Percentiles rank a stretch among this genome's conserved stretches.
Conservation (phyloP, 2,888 invertebrate genomes). For the Uropetala carovei region DNA sequence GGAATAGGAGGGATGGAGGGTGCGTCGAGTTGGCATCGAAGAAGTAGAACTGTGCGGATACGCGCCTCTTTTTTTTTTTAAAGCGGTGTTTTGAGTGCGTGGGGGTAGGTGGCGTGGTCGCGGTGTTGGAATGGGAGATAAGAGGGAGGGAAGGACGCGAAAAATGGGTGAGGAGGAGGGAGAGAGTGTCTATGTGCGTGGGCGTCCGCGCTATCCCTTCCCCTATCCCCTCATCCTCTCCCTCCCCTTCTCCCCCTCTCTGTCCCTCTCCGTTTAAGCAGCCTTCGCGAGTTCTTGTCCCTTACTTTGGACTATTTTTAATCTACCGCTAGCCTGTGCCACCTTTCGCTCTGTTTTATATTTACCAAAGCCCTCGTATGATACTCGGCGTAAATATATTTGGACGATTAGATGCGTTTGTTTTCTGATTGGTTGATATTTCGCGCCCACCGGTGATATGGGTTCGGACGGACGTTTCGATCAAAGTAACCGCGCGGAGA, state of each 20-base stretch:
- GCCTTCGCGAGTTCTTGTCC: not conserved
- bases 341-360: not conserved
- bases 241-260: too few relatives aligned
- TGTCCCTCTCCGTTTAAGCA: not conserved
- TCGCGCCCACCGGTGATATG: not conserved
- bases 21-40: not conserved
- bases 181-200: not conserved
- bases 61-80: not conserved
- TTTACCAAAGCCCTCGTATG: not conserved
- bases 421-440: not conserved
- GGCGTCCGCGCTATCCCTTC: not conserved
- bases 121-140: not conserved
- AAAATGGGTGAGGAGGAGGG: not conserved
- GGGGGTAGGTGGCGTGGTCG: not conserved
- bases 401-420: too few relatives aligned
- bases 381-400: too few relatives aligned
- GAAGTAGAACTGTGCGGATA: not conserved
- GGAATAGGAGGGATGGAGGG: not conserved
- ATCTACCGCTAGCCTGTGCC: not conserved
- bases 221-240: not conserved
- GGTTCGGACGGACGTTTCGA: not conserved
- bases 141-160: not conserved
- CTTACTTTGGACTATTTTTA: not conserved
- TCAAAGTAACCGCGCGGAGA: not conserved
- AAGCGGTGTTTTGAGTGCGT: not conserved